phyloP scores from a whole-genome alignment of 2,113 vertebrate species.

The Corythornis cristatus region DNA sequence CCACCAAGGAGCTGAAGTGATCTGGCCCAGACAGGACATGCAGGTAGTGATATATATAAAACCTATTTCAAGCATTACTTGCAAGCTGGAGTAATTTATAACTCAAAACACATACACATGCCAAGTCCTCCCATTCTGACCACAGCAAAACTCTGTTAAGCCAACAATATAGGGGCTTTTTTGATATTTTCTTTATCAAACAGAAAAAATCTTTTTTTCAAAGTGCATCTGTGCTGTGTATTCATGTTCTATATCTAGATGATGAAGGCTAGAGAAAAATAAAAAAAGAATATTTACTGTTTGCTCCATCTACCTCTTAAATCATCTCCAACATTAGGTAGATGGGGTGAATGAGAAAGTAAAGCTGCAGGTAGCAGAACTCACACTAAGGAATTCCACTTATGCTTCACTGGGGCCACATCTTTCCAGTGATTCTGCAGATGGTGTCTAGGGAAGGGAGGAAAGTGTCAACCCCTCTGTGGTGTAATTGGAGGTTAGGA shows the following conservation, averaged over 20 bases:
- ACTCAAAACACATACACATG: rapidly evolving
- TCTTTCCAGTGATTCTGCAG: not conserved
- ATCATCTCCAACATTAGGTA: not conserved
- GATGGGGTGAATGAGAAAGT: not conserved
- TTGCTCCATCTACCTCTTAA: not conserved
- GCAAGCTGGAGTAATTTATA: not conserved
- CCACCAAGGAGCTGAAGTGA: not conserved
- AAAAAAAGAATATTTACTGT: not conserved
- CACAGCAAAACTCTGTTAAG: not conserved
- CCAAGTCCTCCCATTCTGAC: not conserved
- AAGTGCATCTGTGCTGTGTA: not conserved
- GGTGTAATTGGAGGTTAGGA: not conserved
- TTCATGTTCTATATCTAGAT: not conserved
- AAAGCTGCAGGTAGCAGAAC: not conserved
- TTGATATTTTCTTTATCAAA: not conserved
- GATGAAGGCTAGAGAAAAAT: not conserved
- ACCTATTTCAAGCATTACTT: not conserved
- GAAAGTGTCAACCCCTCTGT: not conserved
- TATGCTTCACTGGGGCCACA: not conserved
- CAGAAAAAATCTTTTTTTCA: not conserved
- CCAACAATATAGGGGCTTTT: not conserved
- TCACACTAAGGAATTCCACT: not conserved
- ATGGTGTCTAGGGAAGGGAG: not conserved
- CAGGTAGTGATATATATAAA: not conserved
- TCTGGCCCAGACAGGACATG: not conserved